phyloP scores from a whole-genome alignment of 2,888 invertebrate species.

The Coremacera marginata region DNA sequence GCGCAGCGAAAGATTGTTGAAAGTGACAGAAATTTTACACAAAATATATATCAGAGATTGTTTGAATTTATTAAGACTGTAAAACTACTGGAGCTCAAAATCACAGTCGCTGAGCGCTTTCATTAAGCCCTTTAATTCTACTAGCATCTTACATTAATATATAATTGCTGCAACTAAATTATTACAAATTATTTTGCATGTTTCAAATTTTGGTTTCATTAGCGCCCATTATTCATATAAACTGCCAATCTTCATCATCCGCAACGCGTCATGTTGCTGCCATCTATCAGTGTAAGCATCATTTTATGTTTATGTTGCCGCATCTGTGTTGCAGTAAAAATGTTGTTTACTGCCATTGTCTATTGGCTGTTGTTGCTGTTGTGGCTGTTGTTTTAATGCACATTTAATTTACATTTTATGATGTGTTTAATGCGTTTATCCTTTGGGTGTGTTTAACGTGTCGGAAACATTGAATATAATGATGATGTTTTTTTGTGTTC shows the following conservation, averaged over 20 bases:
- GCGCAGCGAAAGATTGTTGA: background rate
- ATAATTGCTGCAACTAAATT: too few relatives aligned
- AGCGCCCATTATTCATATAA: too few relatives aligned
- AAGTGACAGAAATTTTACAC: background rate
- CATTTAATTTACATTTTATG: conserved; percentile 22
- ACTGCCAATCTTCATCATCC: background rate
- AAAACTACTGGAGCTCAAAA: too few relatives aligned
- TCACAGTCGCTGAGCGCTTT: too few relatives aligned
- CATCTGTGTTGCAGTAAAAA: conserved; percentile 11
- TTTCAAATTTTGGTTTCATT: too few relatives aligned
- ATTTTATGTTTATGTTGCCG: conserved; percentile 16
- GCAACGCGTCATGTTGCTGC: background rate
- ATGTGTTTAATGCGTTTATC: conserved; percentile 17
- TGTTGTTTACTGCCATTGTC: background rate
- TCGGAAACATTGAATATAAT: background rate
- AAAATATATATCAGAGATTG: too few relatives aligned
- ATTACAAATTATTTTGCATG: too few relatives aligned
- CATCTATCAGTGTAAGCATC: background rate
- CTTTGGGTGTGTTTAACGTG: background rate
- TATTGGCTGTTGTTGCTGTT: background rate
- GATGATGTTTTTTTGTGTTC: too few relatives aligned
- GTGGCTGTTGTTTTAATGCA: conserved; percentile 1
- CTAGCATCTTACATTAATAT: too few relatives aligned
- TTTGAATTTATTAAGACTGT: background rate
- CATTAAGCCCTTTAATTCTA: too few relatives aligned